Percentiles rank a stretch among this genome's conserved stretches.
Evolutionary conservation across 2,113 vertebrate species (phyloP).

Genomic region (Psammodynastes pulverulentus): DNA sequence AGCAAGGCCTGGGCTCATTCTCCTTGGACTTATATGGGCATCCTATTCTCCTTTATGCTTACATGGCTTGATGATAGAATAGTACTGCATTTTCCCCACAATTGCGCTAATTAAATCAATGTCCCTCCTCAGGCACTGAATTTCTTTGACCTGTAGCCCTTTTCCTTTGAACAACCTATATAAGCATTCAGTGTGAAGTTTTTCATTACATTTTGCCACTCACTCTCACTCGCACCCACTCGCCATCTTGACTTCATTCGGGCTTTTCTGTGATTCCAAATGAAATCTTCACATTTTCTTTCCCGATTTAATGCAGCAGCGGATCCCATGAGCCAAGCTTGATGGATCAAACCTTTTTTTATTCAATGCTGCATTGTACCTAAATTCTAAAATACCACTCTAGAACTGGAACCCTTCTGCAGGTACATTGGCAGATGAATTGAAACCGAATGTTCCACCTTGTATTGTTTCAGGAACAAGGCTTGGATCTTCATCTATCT

Average conservation of each 20-base stretch:
- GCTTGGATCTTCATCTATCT: constrained; percentile 98
- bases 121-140: constrained; percentile 81
- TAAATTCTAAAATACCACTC: constrained; percentile 84
- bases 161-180: constrained; percentile 90
- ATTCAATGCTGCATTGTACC: constrained; percentile 98
- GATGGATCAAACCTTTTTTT: constrained; percentile 98
- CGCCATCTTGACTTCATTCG: constrained; percentile 98
- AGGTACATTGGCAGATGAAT: constrained; percentile 98
- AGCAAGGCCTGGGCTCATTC: constrained; percentile 85
- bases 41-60: constrained; percentile 74
- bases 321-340: constrained; percentile 99
- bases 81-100: constrained; percentile 77
- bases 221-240: constrained; percentile 99
- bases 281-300: constrained; percentile 98
- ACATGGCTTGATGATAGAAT: constrained; percentile 85
- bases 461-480: constrained; percentile 98
- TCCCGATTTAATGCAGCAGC: constrained; percentile 99
- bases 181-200: constrained; percentile 94
- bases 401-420: constrained; percentile 99
- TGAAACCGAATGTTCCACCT: constrained; percentile 97
- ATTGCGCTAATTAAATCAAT: constrained; percentile 76
- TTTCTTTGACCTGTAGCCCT: constrained; percentile 86
- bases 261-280: constrained; percentile 95
- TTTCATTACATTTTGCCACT: constrained; percentile 97
- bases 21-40: constrained; percentile 73